Conservation (phyloP, 2,888 invertebrate species). For the Polietes domitor region DNA sequence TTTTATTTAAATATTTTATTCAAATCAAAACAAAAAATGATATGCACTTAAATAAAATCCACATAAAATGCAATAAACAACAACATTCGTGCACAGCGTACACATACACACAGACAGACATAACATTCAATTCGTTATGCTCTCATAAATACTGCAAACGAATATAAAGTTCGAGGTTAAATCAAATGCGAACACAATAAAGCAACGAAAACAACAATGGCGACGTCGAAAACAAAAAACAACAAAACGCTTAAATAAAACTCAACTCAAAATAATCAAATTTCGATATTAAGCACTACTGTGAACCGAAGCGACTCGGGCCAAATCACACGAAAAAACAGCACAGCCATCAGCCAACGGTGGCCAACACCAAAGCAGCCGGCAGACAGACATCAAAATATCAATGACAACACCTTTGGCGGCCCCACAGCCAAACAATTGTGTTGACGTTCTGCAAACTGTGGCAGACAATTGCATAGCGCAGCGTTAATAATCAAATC, state of each 20-base stretch:
- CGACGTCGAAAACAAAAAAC: conserved; percentile 24
- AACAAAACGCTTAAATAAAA: conserved; percentile 21
- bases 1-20: neutral
- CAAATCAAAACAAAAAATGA: conserved; percentile 29
- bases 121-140: conserved; percentile 68
- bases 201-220: too few species aligned
- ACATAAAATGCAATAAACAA: conserved; percentile 17
- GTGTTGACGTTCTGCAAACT: conserved; percentile 30
- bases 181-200: conserved; percentile 46
- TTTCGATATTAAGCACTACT: conserved; percentile 59
- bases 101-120: neutral
- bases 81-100: too few species aligned
- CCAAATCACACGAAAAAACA: neutral
- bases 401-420: conserved; percentile 65
- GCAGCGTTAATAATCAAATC: conserved; percentile 1
- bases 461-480: conserved; percentile 40
- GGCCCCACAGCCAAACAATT: conserved; percentile 44
- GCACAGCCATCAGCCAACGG: neutral
- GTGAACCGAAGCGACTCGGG: neutral
- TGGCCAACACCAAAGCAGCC: conserved; percentile 14
- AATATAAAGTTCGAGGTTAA: conserved; percentile 72
- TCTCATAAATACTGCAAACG: conserved; percentile 70
- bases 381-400: conserved; percentile 46
- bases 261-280: conserved; percentile 40
- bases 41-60: conserved; percentile 12